Conservation (phyloP, 1,140 invertebrate species). For the Caerostris darwini region DNA sequence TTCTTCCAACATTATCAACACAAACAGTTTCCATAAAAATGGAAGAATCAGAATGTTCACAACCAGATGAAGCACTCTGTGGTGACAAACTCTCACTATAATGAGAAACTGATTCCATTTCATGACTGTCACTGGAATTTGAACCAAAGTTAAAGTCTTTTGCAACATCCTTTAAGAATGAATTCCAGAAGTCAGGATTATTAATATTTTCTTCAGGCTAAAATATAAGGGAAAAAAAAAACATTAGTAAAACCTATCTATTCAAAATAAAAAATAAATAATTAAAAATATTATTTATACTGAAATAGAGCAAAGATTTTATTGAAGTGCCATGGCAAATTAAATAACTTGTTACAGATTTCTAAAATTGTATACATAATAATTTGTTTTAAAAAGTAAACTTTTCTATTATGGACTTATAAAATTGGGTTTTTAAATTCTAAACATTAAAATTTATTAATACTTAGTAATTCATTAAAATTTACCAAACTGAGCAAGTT, state of each 20-base stretch:
- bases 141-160: neutral
- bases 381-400: too few species aligned
- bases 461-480: too few species aligned
- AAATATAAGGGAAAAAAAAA: neutral
- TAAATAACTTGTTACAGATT: too few species aligned
- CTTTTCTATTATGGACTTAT: too few species aligned
- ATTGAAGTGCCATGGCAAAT: too few species aligned
- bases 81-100: slow-evolving; percentile 65
- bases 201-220: slow-evolving; percentile 16
- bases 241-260: neutral
- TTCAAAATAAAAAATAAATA: neutral
- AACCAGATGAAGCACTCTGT: slow-evolving; percentile 57
- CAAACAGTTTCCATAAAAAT: slow-evolving; percentile 26
- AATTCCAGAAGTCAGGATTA: slow-evolving; percentile 66
- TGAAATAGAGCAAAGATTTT: neutral
- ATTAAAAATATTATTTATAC: neutral
- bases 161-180: slow-evolving; percentile 62
- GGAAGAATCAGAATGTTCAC: slow-evolving; percentile 44
- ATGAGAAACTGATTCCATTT: slow-evolving; percentile 54
- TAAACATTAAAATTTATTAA: too few species aligned
- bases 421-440: too few species aligned
- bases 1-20: neutral
- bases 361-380: too few species aligned
- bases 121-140: neutral
- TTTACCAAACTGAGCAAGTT: too few species aligned